These are phyloP conservation scores for Trinectes maculatus DNA, from an alignment of 2,113 vertebrate species.

Conservation along the genomic window DNA sequence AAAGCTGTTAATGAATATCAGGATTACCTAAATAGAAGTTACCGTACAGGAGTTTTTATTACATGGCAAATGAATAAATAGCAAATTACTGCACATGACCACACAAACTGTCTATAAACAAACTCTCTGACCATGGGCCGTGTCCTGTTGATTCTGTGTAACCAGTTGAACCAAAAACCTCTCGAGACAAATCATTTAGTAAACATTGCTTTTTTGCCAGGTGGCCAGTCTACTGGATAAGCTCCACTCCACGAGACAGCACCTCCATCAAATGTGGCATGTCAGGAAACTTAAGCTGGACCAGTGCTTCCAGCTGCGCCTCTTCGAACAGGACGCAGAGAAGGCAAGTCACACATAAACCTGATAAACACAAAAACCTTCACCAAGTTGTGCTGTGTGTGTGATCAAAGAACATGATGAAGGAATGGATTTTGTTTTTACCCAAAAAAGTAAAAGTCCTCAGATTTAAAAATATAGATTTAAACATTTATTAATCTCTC, in stretches of 20 bases:
- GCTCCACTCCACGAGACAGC: conserved; percentile 96
- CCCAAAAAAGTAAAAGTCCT: too few relatives aligned
- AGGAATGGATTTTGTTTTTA: too few relatives aligned
- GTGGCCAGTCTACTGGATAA: conserved; percentile 98
- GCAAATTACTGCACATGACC: too few relatives aligned
- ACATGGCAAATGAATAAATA: too few relatives aligned
- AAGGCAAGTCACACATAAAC: conserved; percentile 83
- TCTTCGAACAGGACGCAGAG: conserved; percentile 98
- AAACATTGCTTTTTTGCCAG: conserved; percentile 35
- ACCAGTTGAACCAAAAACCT: not conserved
- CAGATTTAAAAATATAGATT: too few relatives aligned
- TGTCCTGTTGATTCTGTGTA: not conserved
- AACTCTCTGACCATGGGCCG: too few relatives aligned
- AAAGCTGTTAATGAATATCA: too few relatives aligned
- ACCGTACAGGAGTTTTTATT: too few relatives aligned
- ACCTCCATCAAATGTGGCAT: conserved; percentile 98
- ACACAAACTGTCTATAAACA: not conserved
- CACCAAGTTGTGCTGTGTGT: not conserved
- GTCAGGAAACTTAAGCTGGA: conserved; percentile 96
- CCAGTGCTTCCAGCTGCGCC: conserved; percentile 97
- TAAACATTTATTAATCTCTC: too few relatives aligned
- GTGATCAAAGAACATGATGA: too few relatives aligned
- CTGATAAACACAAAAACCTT: too few relatives aligned
- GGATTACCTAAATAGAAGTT: too few relatives aligned
- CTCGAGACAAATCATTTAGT: not conserved